A percentile compares a stretch with the other conserved stretches of the same genome.
phyloP scores from a whole-genome alignment of 2,113 vertebrate genomes.

The Danio rerio region GRCz12tu NC_133176.1:3401501-3402000 shows the following conservation, averaged over 20 bases:
- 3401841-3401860: too few relatives aligned
- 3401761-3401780: background rate
- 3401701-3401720: background rate
- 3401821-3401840: background rate
- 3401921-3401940: background rate
- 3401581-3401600: background rate
- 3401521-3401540: too few relatives aligned
- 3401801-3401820: background rate
- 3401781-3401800: conserved; percentile 9
- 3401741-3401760: conserved; percentile 17
- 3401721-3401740: background rate
- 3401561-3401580: too few relatives aligned
- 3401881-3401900: background rate
- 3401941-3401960: background rate
- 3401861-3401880: too few relatives aligned
- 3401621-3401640: background rate
- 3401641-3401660: background rate
- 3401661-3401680: background rate
- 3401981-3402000: background rate
- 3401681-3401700: background rate
- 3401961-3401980: background rate
- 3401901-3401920: background rate
- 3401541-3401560: too few relatives aligned
- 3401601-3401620: background rate
- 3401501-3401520: too few relatives aligned